Evolutionary conservation across 2,797 vertebrate species (phyloP), one percentile per base, ranked within the genome.

Genomic region (Microhierax caerulescens): DNA sequence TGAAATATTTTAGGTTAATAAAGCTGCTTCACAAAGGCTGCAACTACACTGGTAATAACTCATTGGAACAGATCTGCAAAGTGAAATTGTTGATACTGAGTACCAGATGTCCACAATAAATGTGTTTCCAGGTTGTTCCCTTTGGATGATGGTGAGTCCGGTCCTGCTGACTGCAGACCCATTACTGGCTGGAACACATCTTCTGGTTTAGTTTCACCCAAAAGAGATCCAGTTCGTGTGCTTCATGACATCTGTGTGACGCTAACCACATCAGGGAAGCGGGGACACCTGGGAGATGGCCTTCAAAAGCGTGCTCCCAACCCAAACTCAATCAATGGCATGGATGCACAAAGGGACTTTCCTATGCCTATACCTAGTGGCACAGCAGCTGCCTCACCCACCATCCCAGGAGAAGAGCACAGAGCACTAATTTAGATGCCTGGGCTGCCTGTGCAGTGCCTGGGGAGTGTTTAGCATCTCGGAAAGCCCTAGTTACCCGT

Each of bases 91-190:
- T 75, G 92, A 36, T 80, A 17, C 41, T 19, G 73, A 81, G 88
- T 4, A 47, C 83, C 90, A 96, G 88, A 86, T 65, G 69, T 88
- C 93, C 69, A 75, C 65, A 81, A 10, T 50, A 93, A 94, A 90
- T 3, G 7, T 0, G 0, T 61, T 90, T 75, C 72, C 93, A 86
- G 82, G 60, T 83, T 54, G 56, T 22, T 88, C 72, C 9, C 36
- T 45, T 92, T 57, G 48, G 64, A 8, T 16, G 60, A 56, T n/a
- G 50, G 24, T 0, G 3, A 74, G 72, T 6, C 87, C 74, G 79
- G 64, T n/a, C 48, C 65, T 18, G 61, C 85, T 68, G 88, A 56
- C 77, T 69, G 53, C 8, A 7, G 59, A 34, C 53, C 36, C 20
- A 0, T 28, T 30, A 2, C 68, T 36, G 57, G 25, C 65, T 85